phyloP scores from a whole-genome alignment of 2,113 vertebrate genomes.

The Geococcyx californianus region DNA sequence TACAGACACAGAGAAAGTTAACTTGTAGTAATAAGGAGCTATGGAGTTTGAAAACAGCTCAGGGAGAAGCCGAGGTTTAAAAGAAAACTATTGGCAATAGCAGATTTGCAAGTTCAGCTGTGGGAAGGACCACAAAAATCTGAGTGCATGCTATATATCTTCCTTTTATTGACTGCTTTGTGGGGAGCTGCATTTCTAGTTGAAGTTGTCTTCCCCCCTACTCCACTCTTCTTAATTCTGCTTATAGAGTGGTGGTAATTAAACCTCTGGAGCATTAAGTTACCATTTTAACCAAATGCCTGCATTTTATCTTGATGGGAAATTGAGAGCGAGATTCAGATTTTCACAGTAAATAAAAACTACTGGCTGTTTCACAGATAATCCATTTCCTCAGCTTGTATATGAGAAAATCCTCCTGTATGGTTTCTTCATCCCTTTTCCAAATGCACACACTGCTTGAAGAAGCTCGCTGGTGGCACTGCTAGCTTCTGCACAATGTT shows the following conservation, averaged over 20 bases:
- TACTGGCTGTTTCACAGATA: constrained; percentile 5
- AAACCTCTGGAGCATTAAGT: constrained; percentile 61
- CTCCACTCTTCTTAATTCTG: constrained; percentile 14
- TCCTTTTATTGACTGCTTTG: background rate
- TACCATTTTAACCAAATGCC: constrained; percentile 63
- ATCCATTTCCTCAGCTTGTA: background rate
- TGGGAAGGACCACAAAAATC: constrained; percentile 15
- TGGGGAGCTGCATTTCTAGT: background rate
- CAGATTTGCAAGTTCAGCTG: background rate
- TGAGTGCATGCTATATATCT: background rate
- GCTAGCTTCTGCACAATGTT: background rate
- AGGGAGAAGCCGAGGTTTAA: background rate
- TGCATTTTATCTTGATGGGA: constrained; percentile 54
- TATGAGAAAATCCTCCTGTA: background rate
- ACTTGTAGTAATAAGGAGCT: background rate
- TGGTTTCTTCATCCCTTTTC: background rate
- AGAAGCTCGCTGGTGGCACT: background rate
- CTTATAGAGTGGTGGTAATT: constrained; percentile 49
- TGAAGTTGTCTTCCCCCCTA: too few relatives aligned
- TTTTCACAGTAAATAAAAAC: constrained; percentile 62
- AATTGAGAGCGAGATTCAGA: constrained; percentile 18
- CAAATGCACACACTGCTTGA: background rate
- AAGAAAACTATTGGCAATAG: background rate
- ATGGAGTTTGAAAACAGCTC: background rate
- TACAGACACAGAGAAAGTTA: background rate